Percentiles rank a stretch among this genome's conserved stretches.
phyloP scores from a whole-genome alignment of 2,888 invertebrate species.

The Microdon myrmicae region DNA sequence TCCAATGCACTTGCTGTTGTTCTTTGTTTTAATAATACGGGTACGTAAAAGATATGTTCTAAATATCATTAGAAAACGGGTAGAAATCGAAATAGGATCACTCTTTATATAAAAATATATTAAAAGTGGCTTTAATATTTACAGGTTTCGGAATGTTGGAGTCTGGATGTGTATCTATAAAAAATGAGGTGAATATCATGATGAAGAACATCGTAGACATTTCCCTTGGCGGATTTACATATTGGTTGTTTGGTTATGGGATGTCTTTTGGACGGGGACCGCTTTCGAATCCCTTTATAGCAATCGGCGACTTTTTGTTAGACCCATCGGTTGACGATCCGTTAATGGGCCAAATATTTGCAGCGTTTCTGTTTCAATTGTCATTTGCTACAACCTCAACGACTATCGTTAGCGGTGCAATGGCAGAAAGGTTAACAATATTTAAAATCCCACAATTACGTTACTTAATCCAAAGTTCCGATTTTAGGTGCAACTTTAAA shows the following conservation, averaged over 20 bases:
- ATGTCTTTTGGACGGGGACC: slow-evolving; percentile 84
- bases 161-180: slow-evolving; percentile 90
- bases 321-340: slow-evolving; percentile 80
- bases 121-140: slow-evolving; percentile 53
- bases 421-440: slow-evolving; percentile 83
- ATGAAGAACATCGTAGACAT: slow-evolving; percentile 96
- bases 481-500: slow-evolving; percentile 82
- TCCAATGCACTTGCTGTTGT: too few relatives aligned
- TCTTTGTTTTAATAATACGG: too few relatives aligned
- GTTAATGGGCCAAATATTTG: slow-evolving; percentile 85
- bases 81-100: too few relatives aligned
- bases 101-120: too few relatives aligned
- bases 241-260: slow-evolving; percentile 95
- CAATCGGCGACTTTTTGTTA: slow-evolving; percentile 83
- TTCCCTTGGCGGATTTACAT: slow-evolving; percentile 86
- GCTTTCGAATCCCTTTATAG: slow-evolving; percentile 82
- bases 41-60: too few relatives aligned
- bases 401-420: slow-evolving; percentile 92
- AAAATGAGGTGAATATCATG: slow-evolving; percentile 97
- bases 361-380: slow-evolving; percentile 89
- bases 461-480: background rate
- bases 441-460: background rate
- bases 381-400: slow-evolving; percentile 89
- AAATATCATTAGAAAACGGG: too few relatives aligned
- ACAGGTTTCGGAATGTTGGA: slow-evolving; percentile 93